Conservation (phyloP, 2,888 invertebrate genomes). For the Aquatica leii region DNA sequence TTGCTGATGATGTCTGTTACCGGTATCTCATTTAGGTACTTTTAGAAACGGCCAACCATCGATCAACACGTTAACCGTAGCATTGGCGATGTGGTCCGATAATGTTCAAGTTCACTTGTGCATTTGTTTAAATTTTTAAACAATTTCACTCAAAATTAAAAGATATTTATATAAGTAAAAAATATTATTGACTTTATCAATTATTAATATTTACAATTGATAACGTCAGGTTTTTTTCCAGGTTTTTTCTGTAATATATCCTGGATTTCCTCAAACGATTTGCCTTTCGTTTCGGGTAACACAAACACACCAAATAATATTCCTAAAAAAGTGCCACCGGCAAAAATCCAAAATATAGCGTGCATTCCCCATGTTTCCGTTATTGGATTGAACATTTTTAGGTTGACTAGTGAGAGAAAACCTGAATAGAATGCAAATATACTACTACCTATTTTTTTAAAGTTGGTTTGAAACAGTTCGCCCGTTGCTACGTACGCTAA, state of each 20-base stretch:
- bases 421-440: constrained; percentile 64
- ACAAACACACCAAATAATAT: constrained; percentile 65
- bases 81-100: no score
- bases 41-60: no score
- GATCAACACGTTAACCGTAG: no score
- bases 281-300: constrained; percentile 71
- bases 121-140: no score
- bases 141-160: no score
- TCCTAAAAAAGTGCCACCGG: constrained; percentile 64
- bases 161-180: no score
- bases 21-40: no score
- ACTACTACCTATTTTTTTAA: constrained; percentile 69
- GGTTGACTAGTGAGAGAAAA: no score
- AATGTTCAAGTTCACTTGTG: no score
- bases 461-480: constrained; percentile 70
- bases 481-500: constrained; percentile 70
- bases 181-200: no score
- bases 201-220: no score
- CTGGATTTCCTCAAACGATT: constrained; percentile 69
- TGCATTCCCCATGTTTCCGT: constrained; percentile 66
- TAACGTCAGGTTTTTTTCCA: neutral
- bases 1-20: no score
- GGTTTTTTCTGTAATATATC: neutral
- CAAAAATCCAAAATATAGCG: constrained; percentile 68
- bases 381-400: constrained; percentile 68